Conservation (phyloP, 2,113 vertebrate species). For the Mustelus asterias region DNA sequence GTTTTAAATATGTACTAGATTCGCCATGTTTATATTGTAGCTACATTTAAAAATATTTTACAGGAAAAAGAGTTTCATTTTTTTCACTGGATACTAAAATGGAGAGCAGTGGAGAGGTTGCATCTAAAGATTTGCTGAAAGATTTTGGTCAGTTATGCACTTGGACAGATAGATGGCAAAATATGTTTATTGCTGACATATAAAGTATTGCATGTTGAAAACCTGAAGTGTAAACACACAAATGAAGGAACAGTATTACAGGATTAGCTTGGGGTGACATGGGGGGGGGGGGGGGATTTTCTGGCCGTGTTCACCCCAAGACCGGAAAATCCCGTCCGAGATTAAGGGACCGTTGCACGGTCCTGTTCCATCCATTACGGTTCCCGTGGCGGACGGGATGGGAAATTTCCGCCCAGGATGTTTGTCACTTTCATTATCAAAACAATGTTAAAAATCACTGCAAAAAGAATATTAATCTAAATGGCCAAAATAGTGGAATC, state of each 20-base stretch:
- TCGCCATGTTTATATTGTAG: neutral
- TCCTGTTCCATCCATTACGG: too few relatives aligned
- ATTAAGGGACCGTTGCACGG: too few relatives aligned
- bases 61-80: neutral
- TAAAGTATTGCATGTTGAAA: neutral
- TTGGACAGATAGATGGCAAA: neutral
- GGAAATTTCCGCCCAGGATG: too few relatives aligned
- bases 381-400: too few relatives aligned
- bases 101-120: neutral
- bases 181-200: neutral
- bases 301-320: too few relatives aligned
- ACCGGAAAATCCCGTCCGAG: too few relatives aligned
- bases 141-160: neutral
- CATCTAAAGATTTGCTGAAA: neutral
- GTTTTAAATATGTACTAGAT: neutral
- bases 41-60: too few relatives aligned
- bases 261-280: neutral
- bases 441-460: neutral
- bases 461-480: neutral
- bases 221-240: neutral
- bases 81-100: neutral
- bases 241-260: neutral
- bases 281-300: too few relatives aligned
- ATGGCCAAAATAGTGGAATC: neutral
- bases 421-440: neutral